These are phyloP conservation scores for Scelioninae gen. 2 DNA, from an alignment of 2,888 invertebrate species.

Conservation along the genomic window DNA sequence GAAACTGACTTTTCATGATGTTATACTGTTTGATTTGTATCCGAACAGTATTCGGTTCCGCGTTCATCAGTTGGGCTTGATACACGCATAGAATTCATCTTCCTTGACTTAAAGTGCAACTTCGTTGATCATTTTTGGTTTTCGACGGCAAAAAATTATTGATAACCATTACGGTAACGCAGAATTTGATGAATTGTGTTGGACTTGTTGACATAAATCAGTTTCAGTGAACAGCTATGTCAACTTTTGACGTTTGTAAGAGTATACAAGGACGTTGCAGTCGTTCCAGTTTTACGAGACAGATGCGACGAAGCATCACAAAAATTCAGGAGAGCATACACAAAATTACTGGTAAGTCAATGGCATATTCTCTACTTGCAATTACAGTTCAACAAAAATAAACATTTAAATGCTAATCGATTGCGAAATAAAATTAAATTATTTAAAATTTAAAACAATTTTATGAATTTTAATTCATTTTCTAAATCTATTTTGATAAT, in stretches of 20 bases:
- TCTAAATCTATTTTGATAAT: too few species aligned
- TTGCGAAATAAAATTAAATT: too few species aligned
- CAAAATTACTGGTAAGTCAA: constrained; percentile 68
- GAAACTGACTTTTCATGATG: constrained; percentile 62
- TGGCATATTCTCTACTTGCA: constrained; percentile 2
- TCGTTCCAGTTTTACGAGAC: constrained; percentile 64
- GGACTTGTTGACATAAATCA: background rate
- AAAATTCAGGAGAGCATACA: constrained; percentile 70
- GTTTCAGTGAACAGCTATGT: constrained; percentile 14
- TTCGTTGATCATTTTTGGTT: background rate
- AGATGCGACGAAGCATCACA: constrained; percentile 68
- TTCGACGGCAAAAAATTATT: background rate
- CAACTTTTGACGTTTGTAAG: constrained; percentile 46
- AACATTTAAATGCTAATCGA: background rate
- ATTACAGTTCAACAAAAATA: background rate
- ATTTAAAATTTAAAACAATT: too few species aligned
- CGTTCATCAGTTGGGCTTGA: constrained; percentile 62
- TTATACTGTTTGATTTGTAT: constrained; percentile 54
- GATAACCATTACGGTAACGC: background rate
- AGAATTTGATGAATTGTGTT: background rate
- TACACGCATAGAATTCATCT: constrained; percentile 39
- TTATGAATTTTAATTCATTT: too few species aligned
- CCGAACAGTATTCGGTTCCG: constrained; percentile 48
- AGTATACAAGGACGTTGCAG: constrained; percentile 52
- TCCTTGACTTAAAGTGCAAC: background rate